A percentile compares a stretch with the other conserved stretches of the same genome.
phyloP scores from a whole-genome alignment of 2,113 vertebrate species.

The Xyrauchen texanus region DNA sequence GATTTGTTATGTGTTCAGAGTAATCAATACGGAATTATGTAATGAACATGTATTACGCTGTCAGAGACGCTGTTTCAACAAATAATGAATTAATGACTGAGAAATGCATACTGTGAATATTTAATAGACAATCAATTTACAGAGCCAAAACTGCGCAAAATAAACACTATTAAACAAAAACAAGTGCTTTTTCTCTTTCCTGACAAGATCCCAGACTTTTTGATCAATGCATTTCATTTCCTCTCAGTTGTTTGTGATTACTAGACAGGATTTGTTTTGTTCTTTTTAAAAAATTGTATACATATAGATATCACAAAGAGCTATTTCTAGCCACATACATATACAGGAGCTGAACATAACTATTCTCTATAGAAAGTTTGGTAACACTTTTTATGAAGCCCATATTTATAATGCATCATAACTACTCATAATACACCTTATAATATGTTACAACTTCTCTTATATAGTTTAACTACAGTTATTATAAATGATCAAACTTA shows the following conservation, averaged over 20 bases:
- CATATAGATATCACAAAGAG: no score
- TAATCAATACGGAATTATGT: conserved; percentile 31
- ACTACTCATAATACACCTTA: no score
- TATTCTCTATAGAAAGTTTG: no score
- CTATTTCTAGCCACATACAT: no score
- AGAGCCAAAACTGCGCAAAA: neutral
- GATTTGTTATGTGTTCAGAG: conserved; percentile 18
- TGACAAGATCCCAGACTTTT: neutral
- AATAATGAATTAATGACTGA: conserved; percentile 10
- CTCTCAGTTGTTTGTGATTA: neutral
- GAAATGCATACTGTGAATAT: neutral
- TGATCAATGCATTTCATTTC: no score
- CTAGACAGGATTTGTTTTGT: neutral
- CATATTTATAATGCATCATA: no score
- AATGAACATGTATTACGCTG: conserved; percentile 29
- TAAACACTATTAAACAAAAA: conserved; percentile 3
- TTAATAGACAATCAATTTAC: neutral
- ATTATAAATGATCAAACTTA: no score
- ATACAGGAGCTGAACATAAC: no score
- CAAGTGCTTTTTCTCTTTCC: neutral
- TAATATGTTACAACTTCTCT: no score
- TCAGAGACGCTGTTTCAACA: conserved; percentile 5
- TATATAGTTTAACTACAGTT: no score
- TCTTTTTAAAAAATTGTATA: no score
- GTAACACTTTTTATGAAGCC: no score